A percentile compares a stretch with the other conserved stretches of the same genome.
Evolutionary conservation across 2,888 invertebrate species (phyloP).

Genomic region (Gerris lacustris): DNA sequence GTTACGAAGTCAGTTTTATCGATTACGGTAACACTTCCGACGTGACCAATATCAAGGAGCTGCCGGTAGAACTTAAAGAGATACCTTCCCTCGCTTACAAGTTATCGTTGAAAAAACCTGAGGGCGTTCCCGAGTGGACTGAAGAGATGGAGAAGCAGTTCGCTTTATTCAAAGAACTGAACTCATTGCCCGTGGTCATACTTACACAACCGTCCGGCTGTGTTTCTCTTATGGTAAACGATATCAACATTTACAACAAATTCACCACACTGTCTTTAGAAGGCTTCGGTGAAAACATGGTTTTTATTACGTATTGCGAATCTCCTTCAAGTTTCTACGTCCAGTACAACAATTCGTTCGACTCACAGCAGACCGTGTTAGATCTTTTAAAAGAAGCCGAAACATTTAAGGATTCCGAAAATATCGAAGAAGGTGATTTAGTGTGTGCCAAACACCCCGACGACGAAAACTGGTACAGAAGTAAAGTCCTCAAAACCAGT

Average conservation of each 20-base stretch:
- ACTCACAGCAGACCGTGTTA: not conserved
- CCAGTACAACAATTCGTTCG: not conserved
- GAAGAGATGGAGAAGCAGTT: constrained; percentile 28
- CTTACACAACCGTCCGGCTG: not conserved
- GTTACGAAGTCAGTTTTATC: constrained; percentile 48
- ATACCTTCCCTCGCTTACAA: constrained; percentile 48
- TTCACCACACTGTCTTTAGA: not conserved
- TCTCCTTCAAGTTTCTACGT: not conserved
- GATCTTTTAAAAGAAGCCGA: not conserved
- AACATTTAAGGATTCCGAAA: constrained; percentile 33
- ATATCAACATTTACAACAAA: not conserved
- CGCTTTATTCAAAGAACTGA: not conserved
- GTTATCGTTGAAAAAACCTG: constrained; percentile 45
- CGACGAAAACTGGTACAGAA: constrained; percentile 55
- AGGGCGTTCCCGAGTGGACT: constrained; percentile 54
- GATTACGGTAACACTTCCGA: constrained; percentile 54
- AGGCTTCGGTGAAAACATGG: not conserved
- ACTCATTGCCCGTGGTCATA: not conserved
- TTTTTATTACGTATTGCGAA: not conserved
- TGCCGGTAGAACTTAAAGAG: constrained; percentile 48
- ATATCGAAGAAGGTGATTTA: constrained; percentile 46
- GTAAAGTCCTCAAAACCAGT: constrained; percentile 37
- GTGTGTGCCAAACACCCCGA: constrained; percentile 55
- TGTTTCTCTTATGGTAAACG: not conserved
- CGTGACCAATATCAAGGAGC: constrained; percentile 41